These are phyloP conservation scores for Amphipoea oculea DNA, from an alignment of 2,888 invertebrate species.

Conservation along the genomic window DNA sequence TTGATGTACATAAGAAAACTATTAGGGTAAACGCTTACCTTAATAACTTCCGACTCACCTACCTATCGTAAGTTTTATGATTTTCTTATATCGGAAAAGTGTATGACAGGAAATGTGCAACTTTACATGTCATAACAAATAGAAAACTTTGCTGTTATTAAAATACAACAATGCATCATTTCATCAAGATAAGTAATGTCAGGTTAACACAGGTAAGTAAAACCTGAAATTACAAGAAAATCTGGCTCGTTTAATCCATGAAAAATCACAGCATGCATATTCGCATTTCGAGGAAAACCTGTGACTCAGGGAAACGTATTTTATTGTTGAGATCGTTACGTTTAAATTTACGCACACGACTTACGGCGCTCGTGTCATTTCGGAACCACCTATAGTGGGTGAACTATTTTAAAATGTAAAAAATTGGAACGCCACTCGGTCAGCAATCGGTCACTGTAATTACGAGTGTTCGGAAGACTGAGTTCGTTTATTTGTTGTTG, in stretches of 20 bases:
- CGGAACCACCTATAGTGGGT: slow-evolving; percentile 54
- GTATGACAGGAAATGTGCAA: neutral
- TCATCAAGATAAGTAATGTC: neutral
- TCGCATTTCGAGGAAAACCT: slow-evolving; percentile 63
- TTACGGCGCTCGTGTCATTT: slow-evolving; percentile 54
- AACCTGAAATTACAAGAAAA: slow-evolving; percentile 50
- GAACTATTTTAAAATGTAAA: slow-evolving; percentile 65
- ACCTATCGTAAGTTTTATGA: neutral
- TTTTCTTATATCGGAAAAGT: neutral
- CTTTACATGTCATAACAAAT: neutral
- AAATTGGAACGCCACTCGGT: slow-evolving; percentile 63
- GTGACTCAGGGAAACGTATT: slow-evolving; percentile 64
- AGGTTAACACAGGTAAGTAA: neutral
- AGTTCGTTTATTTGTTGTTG: slow-evolving; percentile 44
- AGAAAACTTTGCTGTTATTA: neutral
- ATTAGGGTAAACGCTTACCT: neutral
- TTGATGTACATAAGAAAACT: neutral
- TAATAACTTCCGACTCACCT: neutral
- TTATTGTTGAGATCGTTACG: slow-evolving; percentile 67
- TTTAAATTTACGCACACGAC: slow-evolving; percentile 65
- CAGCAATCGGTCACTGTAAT: slow-evolving; percentile 58
- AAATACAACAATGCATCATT: neutral
- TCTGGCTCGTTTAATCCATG: slow-evolving; percentile 49
- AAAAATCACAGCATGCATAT: slow-evolving; percentile 57
- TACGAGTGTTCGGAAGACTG: slow-evolving; percentile 40